A percentile compares a stretch with the other conserved stretches of the same genome.
Conservation (phyloP, 2,888 invertebrate genomes). For the Abrostola tripartita region DNA sequence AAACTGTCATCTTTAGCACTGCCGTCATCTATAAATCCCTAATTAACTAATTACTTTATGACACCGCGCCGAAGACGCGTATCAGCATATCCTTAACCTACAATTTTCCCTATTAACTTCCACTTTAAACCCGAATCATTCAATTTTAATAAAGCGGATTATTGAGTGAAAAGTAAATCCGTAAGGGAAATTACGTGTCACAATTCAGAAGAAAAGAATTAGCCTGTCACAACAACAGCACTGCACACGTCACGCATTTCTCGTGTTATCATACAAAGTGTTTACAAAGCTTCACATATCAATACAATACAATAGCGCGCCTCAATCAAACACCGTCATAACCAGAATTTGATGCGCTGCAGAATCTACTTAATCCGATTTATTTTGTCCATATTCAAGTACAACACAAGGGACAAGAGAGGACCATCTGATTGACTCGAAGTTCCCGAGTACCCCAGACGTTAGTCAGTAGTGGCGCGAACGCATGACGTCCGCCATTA, state of each 20-base stretch:
- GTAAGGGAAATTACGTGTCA: neutral
- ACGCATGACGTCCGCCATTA: conserved; percentile 68
- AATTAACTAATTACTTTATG: too few relatives aligned
- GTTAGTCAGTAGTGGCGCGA: conserved; percentile 61
- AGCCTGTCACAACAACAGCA: neutral
- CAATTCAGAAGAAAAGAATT: neutral
- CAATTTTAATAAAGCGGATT: neutral
- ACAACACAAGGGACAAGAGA: neutral
- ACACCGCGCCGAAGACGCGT: too few relatives aligned
- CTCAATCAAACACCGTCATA: neutral
- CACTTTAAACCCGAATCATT: too few relatives aligned
- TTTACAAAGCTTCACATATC: neutral
- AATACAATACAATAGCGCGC: neutral
- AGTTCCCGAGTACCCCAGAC: conserved; percentile 27
- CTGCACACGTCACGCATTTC: neutral
- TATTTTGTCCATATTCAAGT: conserved; percentile 7
- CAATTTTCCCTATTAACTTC: too few relatives aligned
- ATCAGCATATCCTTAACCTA: too few relatives aligned
- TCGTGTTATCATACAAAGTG: neutral
- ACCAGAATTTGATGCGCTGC: neutral
- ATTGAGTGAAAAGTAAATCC: neutral
- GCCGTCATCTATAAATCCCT: too few relatives aligned
- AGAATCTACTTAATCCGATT: neutral
- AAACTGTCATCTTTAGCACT: too few relatives aligned
- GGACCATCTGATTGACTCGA: conserved; percentile 16